A percentile compares a stretch with the other conserved stretches of the same genome.
Conservation (phyloP, 1,140 invertebrate species). For the Bombus breviceps region DNA sequence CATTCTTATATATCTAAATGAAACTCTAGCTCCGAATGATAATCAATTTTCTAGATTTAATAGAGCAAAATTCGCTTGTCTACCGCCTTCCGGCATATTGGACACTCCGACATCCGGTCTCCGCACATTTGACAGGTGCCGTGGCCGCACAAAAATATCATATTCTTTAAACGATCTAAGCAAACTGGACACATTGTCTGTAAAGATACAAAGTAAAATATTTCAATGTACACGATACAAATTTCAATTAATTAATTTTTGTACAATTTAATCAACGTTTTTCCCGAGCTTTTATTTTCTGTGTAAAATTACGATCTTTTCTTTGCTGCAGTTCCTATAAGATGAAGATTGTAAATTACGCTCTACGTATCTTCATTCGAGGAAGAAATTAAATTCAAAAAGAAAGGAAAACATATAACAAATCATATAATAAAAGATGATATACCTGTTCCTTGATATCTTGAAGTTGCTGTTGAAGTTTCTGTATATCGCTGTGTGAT, state of each 20-base stretch:
- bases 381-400: not conserved
- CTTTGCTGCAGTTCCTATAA: not conserved
- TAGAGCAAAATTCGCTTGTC: conserved; percentile 98
- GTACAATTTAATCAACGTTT: not conserved
- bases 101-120: conserved; percentile 97
- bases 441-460: conserved; percentile 98
- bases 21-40: not conserved
- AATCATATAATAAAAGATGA: not conserved
- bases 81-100: conserved; percentile 97
- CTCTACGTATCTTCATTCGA: not conserved
- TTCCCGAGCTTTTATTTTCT: not conserved
- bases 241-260: not conserved
- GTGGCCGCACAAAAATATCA: conserved; percentile 99
- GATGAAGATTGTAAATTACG: not conserved
- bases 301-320: not conserved
- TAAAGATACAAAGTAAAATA: conserved; percentile 69
- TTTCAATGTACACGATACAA: not conserved
- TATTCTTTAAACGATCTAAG: conserved; percentile 98
- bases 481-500: conserved; percentile 92
- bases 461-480: conserved; percentile 97
- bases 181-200: conserved; percentile 99
- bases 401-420: not conserved
- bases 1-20: not conserved
- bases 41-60: conserved; percentile 71
- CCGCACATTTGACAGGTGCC: conserved; percentile 99